These are phyloP conservation scores for Ptilorrhoa leucosticta DNA, from an alignment of 2,113 vertebrate species.

Conservation along the genomic window DNA sequence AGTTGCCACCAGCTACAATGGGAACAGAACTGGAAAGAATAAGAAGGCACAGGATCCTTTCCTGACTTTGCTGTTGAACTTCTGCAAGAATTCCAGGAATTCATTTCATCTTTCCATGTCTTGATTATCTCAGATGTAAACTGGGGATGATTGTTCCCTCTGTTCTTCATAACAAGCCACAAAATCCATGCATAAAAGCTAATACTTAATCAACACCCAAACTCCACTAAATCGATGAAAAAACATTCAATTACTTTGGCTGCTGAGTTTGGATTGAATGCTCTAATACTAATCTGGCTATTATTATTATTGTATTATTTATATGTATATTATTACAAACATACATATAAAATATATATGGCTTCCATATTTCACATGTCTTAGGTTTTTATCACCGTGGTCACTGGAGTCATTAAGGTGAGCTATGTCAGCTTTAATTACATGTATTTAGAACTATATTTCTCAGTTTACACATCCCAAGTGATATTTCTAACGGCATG, in stretches of 20 bases:
- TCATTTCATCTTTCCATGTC: background rate
- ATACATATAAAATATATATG: background rate
- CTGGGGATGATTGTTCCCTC: fast-evolving
- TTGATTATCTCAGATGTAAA: background rate
- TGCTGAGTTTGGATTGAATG: background rate
- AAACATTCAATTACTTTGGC: background rate
- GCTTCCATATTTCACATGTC: background rate
- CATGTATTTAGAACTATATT: background rate
- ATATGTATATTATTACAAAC: background rate
- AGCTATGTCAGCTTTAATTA: background rate
- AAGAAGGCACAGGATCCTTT: background rate
- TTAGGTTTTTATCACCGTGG: background rate
- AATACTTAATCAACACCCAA: background rate
- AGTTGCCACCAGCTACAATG: background rate
- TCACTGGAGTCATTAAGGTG: background rate
- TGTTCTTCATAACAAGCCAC: background rate
- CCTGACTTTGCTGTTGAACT: background rate
- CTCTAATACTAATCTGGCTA: background rate
- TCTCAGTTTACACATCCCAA: background rate
- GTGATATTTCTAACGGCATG: background rate
- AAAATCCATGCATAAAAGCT: background rate
- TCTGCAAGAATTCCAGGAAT: background rate
- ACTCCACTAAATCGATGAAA: background rate
- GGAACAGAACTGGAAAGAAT: background rate
- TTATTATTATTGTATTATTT: background rate